Evolutionary conservation across 1,140 invertebrate genomes (phyloP).

Genomic region (Halictus rubicundus): DNA sequence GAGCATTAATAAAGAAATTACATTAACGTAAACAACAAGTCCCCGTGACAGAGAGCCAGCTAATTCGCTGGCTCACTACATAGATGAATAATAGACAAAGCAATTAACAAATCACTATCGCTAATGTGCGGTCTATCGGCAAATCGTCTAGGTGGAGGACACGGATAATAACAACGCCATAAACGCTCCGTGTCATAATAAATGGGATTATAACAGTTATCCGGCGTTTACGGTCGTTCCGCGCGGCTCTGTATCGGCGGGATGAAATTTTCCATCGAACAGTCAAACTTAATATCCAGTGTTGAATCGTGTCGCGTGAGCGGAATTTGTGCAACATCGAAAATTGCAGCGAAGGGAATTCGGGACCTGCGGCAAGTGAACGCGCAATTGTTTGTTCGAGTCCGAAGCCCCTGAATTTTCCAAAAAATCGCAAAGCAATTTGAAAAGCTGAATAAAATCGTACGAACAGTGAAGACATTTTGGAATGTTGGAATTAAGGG

Average conservation of each 20-base stretch:
- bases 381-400: no score
- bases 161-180: constrained; percentile 6
- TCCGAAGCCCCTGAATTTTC: no score
- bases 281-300: constrained; percentile 16
- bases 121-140: background rate
- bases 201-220: constrained; percentile 38
- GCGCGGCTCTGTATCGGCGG: background rate
- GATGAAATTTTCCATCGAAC: constrained; percentile 16
- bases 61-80: no score
- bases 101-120: constrained; percentile 22
- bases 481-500: no score
- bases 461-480: no score
- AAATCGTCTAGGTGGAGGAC: background rate
- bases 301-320: constrained; percentile 11
- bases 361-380: no score
- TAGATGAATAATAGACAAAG: constrained; percentile 10
- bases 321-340: background rate
- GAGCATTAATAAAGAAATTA: no score
- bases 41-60: no score
- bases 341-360: background rate
- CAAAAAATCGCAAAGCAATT: no score
- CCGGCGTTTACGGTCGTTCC: background rate
- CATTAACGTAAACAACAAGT: no score
- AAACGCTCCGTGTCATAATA: constrained; percentile 16
- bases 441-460: no score